A percentile compares a stretch with the other conserved stretches of the same genome.
phyloP scores from a whole-genome alignment of 1,140 invertebrate species.

The Orchesella cincta region DNA sequence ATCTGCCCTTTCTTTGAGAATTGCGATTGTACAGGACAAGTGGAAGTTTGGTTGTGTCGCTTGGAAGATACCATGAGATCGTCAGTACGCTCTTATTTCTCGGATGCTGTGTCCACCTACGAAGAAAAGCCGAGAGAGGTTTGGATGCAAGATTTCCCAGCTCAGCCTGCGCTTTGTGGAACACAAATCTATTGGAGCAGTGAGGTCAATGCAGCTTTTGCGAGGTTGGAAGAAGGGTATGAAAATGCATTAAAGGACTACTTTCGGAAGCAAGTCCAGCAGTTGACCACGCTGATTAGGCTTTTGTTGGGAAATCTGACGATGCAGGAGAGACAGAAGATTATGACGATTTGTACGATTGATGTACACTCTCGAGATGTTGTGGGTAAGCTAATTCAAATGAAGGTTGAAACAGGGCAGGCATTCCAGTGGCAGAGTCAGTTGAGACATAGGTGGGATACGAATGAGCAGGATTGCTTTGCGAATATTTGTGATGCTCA shows the following conservation, averaged over 20 bases:
- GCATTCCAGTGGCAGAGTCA: slow-evolving; percentile 97
- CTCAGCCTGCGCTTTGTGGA: slow-evolving; percentile 88
- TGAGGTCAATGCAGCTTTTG: slow-evolving; percentile 88
- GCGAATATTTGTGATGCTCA: slow-evolving; percentile 97
- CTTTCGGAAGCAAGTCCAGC: slow-evolving; percentile 86
- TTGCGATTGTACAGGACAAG: slow-evolving; percentile 79
- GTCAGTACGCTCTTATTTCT: slow-evolving; percentile 78
- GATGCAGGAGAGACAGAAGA: slow-evolving; percentile 89
- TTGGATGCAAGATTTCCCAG: slow-evolving; percentile 84
- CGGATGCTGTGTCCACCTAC: slow-evolving; percentile 82
- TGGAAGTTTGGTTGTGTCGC: slow-evolving; percentile 89
- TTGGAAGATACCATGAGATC: slow-evolving; percentile 79
- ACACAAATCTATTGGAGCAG: slow-evolving; percentile 98
- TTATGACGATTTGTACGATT: slow-evolving; percentile 99
- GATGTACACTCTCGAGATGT: slow-evolving; percentile 94
- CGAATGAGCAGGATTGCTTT: slow-evolving; percentile 81
- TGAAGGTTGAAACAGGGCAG: slow-evolving; percentile 84
- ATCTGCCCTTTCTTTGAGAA: slow-evolving; percentile 73
- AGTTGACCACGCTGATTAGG: slow-evolving; percentile 86
- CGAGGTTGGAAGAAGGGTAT: slow-evolving; percentile 86
- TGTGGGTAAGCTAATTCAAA: slow-evolving; percentile 82
- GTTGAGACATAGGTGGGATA: slow-evolving; percentile 70
- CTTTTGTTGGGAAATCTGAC: slow-evolving; percentile 81
- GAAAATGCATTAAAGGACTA: slow-evolving; percentile 97
- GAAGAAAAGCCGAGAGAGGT: slow-evolving; percentile 93